Conservation (phyloP, 2,888 invertebrate genomes). For the Agonopterix subpropinquella region DNA sequence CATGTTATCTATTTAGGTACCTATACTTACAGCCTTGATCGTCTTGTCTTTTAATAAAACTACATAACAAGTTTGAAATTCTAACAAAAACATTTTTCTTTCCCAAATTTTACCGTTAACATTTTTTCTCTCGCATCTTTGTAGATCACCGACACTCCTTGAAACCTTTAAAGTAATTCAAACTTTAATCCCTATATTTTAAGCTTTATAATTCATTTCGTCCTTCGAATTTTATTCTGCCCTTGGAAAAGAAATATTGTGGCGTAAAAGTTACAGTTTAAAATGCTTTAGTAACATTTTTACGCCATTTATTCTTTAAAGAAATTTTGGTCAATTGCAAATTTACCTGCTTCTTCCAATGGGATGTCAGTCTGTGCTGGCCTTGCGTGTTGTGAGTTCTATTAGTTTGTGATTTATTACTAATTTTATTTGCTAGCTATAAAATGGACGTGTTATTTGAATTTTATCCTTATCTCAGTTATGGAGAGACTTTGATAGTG, state of each 20-base stretch:
- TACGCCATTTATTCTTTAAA: constrained; percentile 24
- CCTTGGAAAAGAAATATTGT: background rate
- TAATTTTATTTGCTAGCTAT: background rate
- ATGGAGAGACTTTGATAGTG: constrained; percentile 6
- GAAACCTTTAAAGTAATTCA: background rate
- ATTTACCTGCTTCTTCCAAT: constrained; percentile 49
- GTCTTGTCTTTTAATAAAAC: too few relatives aligned
- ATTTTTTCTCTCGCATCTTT: constrained; percentile 30
- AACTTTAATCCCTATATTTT: too few relatives aligned
- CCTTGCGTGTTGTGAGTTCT: constrained; percentile 14
- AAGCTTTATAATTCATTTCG: too few relatives aligned
- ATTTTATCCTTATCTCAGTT: constrained; percentile 1
- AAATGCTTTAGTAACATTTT: constrained; percentile 12
- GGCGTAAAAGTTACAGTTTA: constrained; percentile 10
- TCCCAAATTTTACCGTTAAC: constrained; percentile 24
- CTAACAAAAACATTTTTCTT: constrained; percentile 17
- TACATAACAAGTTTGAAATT: too few relatives aligned
- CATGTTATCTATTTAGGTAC: too few relatives aligned
- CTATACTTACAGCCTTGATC: too few relatives aligned
- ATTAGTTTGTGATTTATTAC: constrained; percentile 22
- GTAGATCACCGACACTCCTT: constrained; percentile 33
- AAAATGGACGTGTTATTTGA: background rate
- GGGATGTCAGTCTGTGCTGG: constrained; percentile 31
- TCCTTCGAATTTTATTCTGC: too few relatives aligned
- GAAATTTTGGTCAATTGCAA: constrained; percentile 45